Evolutionary conservation across 2,888 invertebrate genomes (phyloP), one percentile per base, ranked within the genome.

Genomic region (Biston betularia): DNA sequence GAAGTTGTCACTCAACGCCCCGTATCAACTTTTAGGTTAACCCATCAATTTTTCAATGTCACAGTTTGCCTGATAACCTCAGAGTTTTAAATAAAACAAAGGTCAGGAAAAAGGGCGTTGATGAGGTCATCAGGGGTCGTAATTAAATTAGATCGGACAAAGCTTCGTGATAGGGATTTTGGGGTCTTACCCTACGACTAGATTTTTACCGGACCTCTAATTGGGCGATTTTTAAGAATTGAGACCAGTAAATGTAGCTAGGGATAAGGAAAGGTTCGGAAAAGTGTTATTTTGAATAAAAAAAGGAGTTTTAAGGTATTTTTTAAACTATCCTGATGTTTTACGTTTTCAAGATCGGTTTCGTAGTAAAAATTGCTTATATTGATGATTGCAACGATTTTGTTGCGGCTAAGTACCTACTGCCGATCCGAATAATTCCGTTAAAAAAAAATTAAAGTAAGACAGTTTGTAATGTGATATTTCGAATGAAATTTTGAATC

Each of bases 51-150:
- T 82, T 85, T 84, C 80, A 84, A 79, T 77, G 83, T 82, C 81
- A 75, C 77, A 71, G 63, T 68, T 77, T 73, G 74, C 75, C 78
- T 77, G 78, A 81, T 78, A 76, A 79, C 76, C 75, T 76, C 66
- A 73, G 76, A 71, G 71, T 72, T 73, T 79, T 77, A 79, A 85
- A 86, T 85, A 83, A 84, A 83, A 82, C 81, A 84, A 83, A 84
- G 83, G 84, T 79, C 80, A 77, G 75, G 62, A 76, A 79, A 55
- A 81, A 79, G 81, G 80, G 83, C 84, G 77, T 83, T 85, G 84
- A 88, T 87, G 85, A 86, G 83, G 85, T 86, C 87, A 87, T 86
- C 84, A 85, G 75, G 79, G 79, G 78, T 78, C 75, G 82, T 88
- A 83, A 86, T 89, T 88, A 85, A 89, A 88, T 89, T 87, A 88